Conservation (phyloP, 2,113 vertebrate species). For the Tetraodon nigroviridis region DNA sequence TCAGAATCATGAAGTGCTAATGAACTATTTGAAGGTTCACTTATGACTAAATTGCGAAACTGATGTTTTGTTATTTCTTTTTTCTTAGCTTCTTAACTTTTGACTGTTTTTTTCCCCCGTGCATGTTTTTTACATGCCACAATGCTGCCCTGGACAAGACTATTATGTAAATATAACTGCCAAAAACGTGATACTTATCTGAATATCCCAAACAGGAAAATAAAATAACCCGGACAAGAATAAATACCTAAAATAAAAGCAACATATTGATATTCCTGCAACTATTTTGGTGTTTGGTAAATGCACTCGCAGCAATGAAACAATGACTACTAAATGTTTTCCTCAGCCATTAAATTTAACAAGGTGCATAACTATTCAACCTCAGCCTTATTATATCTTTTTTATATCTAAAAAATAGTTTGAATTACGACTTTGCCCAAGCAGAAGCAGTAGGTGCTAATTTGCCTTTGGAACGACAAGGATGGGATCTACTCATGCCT, state of each 20-base stretch:
- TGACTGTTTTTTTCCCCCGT: too few species aligned
- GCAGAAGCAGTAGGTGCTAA: slow-evolving; percentile 32
- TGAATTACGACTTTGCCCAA: slow-evolving; percentile 35
- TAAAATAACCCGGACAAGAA: too few species aligned
- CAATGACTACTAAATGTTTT: slow-evolving; percentile 44
- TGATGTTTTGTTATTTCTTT: slow-evolving; percentile 25
- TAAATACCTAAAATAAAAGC: too few species aligned
- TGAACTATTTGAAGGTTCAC: not conserved
- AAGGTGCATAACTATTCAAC: slow-evolving; percentile 33
- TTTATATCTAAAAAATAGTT: slow-evolving; percentile 30
- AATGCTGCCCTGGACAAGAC: too few species aligned
- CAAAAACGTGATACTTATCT: too few species aligned
- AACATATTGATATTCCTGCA: too few species aligned
- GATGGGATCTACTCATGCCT: slow-evolving; percentile 26
- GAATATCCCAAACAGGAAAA: too few species aligned
- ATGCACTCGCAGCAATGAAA: slow-evolving; percentile 1
- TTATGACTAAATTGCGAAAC: not conserved
- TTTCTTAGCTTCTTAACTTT: too few species aligned
- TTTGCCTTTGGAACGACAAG: slow-evolving; percentile 34
- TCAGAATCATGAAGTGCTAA: not conserved
- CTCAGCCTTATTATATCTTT: slow-evolving; percentile 32
- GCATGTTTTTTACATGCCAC: too few species aligned
- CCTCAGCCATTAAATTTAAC: slow-evolving; percentile 33
- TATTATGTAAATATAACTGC: too few species aligned
- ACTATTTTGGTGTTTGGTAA: too few species aligned